Evolutionary conservation across 2,797 vertebrate genomes (phyloP), one percentile per base, ranked within the genome.

Genomic region (Ctenopoma kingsleyae): DNA sequence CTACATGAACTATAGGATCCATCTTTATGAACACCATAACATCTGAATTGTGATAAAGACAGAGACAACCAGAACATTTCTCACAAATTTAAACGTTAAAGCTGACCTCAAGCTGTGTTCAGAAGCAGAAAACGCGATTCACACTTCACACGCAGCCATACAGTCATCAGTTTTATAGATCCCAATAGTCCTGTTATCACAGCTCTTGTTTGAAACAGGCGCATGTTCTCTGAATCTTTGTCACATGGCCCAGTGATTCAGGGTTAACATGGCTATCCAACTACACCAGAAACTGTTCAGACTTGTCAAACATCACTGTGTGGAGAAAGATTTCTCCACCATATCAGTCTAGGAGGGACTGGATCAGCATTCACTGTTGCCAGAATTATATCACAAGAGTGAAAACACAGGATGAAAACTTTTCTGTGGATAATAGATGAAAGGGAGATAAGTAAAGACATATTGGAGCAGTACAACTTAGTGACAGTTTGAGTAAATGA

Each of bases 111-210:
- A 77, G 77, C 87, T 78, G 77, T 0, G 53, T 49, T 84, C 84
- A 85, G 77, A 67, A 89, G 83, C 84, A 82, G 77, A 90, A 90
- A 88, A 89, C 80, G 85, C 80, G 82, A 91, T 86, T 93, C 86
- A 89, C 81, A 71, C 82, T 85, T 70, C 44, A 67, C 61, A 81
- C 77, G 83, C 71, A 82, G 61, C 73, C 65, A 72, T 57, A 52
- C 82, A 84, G 89, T 80, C 78, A 48, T 81, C 81, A 50, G 49
- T 51, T 86, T 92, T 87, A 93, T 85, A 50, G 55, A 81, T 92
- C 92, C 92, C 90, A 55, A 72, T 84, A 80, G 91, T 76, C 83
- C 64, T 62, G 82, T 91, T 81, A 90, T 82, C 81, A 72, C 72
- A 85, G 62, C 60, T 63, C 67, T 73, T 8, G 41, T 41, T 60